Evolutionary conservation across 2,888 invertebrate species (phyloP).

Genomic region (Eilema griseolum): DNA sequence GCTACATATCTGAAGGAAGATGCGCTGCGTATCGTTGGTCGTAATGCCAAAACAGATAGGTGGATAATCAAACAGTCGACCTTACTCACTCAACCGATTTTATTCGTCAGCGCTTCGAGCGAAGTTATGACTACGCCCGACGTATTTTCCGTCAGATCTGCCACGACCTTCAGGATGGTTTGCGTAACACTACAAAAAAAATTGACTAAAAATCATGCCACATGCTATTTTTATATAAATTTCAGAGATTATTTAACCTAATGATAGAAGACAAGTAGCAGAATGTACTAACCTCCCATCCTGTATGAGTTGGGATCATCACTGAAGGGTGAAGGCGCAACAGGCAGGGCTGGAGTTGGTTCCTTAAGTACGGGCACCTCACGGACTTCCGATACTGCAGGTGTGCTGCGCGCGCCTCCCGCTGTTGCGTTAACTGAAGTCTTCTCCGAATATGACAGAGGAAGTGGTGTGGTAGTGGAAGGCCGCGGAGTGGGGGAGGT

Average conservation of each 20-base stretch:
- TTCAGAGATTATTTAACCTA: not conserved
- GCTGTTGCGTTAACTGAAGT: constrained; percentile 45
- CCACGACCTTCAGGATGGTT: not conserved
- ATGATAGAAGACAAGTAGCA: not conserved
- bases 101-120: not conserved
- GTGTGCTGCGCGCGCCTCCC: constrained; percentile 43
- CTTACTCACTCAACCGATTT: not conserved
- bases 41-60: not conserved
- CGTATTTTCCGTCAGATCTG: no score
- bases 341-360: constrained; percentile 71
- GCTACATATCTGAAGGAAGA: not conserved
- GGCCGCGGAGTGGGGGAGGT: constrained; percentile 56
- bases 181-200: not conserved
- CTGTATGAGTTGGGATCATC: constrained; percentile 90
- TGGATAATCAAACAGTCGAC: not conserved
- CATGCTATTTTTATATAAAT: not conserved
- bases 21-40: not conserved
- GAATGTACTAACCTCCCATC: constrained; percentile 88
- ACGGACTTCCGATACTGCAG: constrained; percentile 53
- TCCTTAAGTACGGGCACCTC: constrained; percentile 65
- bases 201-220: not conserved
- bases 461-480: constrained; percentile 46
- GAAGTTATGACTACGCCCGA: not conserved
- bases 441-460: constrained; percentile 70
- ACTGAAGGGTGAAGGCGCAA: constrained; percentile 82